phyloP scores from a whole-genome alignment of 30 jellyfish, hydroid and myxozoan genomes.

The Aurelia aurita region DNA sequence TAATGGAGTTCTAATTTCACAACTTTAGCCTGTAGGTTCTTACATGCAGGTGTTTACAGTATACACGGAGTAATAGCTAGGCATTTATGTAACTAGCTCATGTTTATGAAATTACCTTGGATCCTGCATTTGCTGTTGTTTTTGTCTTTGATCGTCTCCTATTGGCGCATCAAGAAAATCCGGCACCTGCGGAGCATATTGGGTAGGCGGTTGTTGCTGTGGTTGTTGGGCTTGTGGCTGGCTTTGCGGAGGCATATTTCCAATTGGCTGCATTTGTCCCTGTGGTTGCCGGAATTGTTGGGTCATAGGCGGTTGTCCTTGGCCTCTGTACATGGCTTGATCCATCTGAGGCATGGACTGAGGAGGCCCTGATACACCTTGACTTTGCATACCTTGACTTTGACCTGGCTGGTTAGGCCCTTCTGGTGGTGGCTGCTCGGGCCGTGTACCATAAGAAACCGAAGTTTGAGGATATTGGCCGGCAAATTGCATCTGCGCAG shows the following conservation, averaged over 20 bases:
- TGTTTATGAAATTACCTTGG: conserved; percentile 2
- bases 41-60: too few species aligned
- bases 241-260: conserved; percentile 8
- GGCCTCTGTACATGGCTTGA: not conserved
- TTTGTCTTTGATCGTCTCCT: conserved; percentile 61
- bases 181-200: conserved; percentile 46
- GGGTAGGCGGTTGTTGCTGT: conserved; percentile 65
- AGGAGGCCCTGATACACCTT: not conserved
- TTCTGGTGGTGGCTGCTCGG: conserved; percentile 13
- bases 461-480: conserved; percentile 55
- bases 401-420: conserved; percentile 8
- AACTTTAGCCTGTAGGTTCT: too few species aligned
- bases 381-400: not conserved
- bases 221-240: conserved; percentile 38
- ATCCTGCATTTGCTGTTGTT: conserved; percentile 32
- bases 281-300: conserved; percentile 43
- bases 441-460: conserved; percentile 4
- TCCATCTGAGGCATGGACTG: conserved; percentile 22
- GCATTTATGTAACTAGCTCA: too few species aligned
- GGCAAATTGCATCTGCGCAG: conserved; percentile 36
- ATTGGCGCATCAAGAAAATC: conserved; percentile 81
- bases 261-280: conserved; percentile 26
- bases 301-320: conserved; percentile 29
- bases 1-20: too few species aligned
- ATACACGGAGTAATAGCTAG: too few species aligned